A percentile compares a stretch with the other conserved stretches of the same genome.
Conservation (phyloP, 2,113 vertebrate genomes). For the Chloroceryle aenea region DNA sequence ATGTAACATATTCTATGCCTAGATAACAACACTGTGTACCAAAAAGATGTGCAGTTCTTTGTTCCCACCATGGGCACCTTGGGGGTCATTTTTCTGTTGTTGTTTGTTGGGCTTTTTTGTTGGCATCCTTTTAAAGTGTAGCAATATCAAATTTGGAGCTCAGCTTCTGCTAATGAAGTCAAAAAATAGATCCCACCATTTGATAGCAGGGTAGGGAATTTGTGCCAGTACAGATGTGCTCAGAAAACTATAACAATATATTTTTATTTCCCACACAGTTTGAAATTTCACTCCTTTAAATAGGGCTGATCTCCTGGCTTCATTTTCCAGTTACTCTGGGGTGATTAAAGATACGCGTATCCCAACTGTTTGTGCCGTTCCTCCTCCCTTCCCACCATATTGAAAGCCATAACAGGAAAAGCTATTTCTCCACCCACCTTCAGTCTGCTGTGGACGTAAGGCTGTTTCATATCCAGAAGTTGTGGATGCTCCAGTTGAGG, state of each 20-base stretch:
- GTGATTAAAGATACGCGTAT: neutral
- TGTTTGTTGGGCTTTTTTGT: neutral
- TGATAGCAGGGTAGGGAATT: neutral
- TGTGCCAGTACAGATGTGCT: neutral
- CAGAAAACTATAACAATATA: neutral
- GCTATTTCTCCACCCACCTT: neutral
- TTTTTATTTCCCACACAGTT: neutral
- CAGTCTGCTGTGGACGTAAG: neutral
- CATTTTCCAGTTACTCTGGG: neutral
- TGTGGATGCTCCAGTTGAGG: neutral
- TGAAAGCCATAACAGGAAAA: neutral
- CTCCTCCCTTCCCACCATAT: neutral
- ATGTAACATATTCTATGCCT: neutral
- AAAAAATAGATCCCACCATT: neutral
- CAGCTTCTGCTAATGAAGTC: neutral
- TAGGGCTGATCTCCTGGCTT: neutral
- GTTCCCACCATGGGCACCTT: neutral
- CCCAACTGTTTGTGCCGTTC: neutral
- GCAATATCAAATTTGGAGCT: neutral
- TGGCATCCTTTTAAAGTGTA: neutral
- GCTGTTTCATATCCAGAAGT: neutral
- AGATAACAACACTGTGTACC: neutral
- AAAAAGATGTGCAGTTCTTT: neutral
- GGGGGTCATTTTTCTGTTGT: neutral
- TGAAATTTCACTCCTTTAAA: neutral